Percentiles rank a stretch among this genome's conserved stretches.
These are phyloP conservation scores for Scatophagus argus DNA, from an alignment of 2,113 vertebrate species.

Conservation along the genomic window DNA sequence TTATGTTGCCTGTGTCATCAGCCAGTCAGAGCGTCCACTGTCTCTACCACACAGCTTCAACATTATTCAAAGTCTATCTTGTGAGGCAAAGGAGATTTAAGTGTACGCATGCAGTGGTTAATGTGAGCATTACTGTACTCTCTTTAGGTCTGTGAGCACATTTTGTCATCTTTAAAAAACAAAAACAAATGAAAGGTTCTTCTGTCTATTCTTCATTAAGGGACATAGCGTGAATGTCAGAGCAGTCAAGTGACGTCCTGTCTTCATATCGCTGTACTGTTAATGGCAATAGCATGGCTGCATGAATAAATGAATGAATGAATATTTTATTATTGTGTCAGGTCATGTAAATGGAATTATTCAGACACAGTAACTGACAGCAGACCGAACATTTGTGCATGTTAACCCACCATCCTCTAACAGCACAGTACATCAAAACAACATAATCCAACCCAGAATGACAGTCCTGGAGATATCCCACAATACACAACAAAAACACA, in stretches of 20 bases:
- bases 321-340: too few relatives aligned
- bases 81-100: constrained; percentile 5
- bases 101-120: background rate
- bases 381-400: too few relatives aligned
- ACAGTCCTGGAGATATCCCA: too few relatives aligned
- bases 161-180: too few relatives aligned
- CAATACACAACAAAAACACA: too few relatives aligned
- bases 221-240: background rate
- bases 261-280: background rate
- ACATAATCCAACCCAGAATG: too few relatives aligned
- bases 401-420: too few relatives aligned
- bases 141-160: background rate
- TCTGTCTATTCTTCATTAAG: background rate
- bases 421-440: too few relatives aligned
- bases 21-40: background rate
- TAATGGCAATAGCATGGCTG: background rate
- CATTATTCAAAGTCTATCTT: background rate
- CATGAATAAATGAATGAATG: too few relatives aligned
- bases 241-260: background rate
- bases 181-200: background rate
- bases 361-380: too few relatives aligned
- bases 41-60: constrained; percentile 7
- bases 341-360: too few relatives aligned
- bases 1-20: background rate
- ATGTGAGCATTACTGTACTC: background rate